Evolutionary conservation across 2,888 invertebrate genomes (phyloP).

Genomic region (Euplagia quadripunctaria): DNA sequence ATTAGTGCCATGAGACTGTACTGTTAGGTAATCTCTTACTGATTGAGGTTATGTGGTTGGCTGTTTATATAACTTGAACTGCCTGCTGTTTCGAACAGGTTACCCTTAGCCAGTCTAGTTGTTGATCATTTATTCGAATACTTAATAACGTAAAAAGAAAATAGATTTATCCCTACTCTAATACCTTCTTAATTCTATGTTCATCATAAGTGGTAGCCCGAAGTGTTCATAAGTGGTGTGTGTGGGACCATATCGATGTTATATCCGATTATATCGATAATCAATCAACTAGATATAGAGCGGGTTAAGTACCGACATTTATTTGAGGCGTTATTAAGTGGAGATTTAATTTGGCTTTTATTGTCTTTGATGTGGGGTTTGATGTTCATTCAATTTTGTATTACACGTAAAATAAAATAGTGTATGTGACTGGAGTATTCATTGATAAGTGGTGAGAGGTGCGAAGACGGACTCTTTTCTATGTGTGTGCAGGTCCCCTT

Average conservation of each 20-base stretch:
- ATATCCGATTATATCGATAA: slow-evolving; percentile 48
- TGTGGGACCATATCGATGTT: slow-evolving; percentile 51
- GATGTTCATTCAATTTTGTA: background rate
- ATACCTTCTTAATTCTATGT: slow-evolving; percentile 5
- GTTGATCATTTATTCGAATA: background rate
- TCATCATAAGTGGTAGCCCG: slow-evolving; percentile 44
- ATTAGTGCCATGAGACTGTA: background rate
- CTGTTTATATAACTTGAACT: background rate
- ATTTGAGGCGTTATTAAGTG: slow-evolving; percentile 42
- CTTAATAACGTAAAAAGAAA: background rate
- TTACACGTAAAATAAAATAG: background rate
- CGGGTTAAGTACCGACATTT: slow-evolving; percentile 39
- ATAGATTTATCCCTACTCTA: slow-evolving; percentile 19
- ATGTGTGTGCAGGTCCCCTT: background rate
- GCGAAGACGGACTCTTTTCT: background rate
- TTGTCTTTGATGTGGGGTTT: slow-evolving; percentile 31
- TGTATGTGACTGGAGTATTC: background rate
- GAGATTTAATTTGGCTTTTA: slow-evolving; percentile 46
- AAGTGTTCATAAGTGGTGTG: slow-evolving; percentile 58
- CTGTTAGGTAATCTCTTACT: too few species aligned
- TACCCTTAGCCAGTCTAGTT: too few species aligned
- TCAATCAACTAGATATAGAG: slow-evolving; percentile 47
- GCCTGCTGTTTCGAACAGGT: background rate
- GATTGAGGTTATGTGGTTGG: background rate
- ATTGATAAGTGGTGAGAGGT: background rate